These are phyloP conservation scores for Cheiracanthium punctorium DNA, from an alignment of 2,888 invertebrate genomes.

Conservation along the genomic window DNA sequence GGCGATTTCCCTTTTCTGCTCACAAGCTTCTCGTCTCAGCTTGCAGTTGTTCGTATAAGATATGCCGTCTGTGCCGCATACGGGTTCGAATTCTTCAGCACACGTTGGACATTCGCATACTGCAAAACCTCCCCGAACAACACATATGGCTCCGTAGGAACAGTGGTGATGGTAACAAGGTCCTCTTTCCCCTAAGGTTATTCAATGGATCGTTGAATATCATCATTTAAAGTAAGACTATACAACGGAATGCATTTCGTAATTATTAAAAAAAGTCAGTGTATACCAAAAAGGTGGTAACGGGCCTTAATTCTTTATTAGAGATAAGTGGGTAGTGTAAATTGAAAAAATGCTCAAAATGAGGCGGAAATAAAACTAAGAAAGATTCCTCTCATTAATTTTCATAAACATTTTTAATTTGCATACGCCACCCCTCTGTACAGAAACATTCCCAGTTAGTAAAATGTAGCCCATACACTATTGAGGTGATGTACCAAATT, in stretches of 20 bases:
- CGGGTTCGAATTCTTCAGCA: conserved; percentile 88
- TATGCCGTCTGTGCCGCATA: conserved; percentile 82
- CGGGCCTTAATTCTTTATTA: too few relatives aligned
- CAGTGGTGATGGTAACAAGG: conserved; percentile 80
- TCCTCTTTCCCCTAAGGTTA: conserved; percentile 74
- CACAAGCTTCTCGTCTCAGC: conserved; percentile 86
- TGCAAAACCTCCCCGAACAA: conserved; percentile 82
- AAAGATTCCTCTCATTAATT: not conserved
- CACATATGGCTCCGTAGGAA: conserved; percentile 87
- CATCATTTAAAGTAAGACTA: not conserved
- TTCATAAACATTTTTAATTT: too few relatives aligned
- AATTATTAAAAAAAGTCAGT: not conserved
- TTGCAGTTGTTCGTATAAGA: conserved; percentile 85
- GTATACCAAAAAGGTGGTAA: too few relatives aligned
- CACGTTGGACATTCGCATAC: conserved; percentile 90
- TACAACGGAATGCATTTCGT: too few relatives aligned
- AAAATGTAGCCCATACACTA: too few relatives aligned
- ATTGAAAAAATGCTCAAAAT: too few relatives aligned
- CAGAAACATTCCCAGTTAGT: too few relatives aligned
- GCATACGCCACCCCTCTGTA: too few relatives aligned
- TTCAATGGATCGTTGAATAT: too few relatives aligned
- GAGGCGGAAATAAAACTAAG: too few relatives aligned
- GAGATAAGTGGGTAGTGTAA: too few relatives aligned
- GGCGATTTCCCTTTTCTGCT: conserved; percentile 83
- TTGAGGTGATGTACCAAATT: too few relatives aligned